phyloP scores from a whole-genome alignment of 2,888 invertebrate species.

The Cerastoderma edule region DNA sequence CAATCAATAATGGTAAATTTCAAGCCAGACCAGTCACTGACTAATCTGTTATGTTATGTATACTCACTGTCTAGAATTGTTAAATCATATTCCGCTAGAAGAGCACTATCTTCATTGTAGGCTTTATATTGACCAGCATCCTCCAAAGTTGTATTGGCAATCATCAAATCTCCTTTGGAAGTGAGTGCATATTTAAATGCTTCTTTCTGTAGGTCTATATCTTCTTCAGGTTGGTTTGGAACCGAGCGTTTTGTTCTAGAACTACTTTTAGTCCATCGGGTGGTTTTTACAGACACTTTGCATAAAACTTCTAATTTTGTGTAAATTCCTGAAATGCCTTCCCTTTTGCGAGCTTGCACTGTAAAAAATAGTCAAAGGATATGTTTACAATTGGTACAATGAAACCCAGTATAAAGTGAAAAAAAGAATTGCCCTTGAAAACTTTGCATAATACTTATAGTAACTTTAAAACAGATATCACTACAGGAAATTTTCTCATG shows the following conservation, averaged over 20 bases:
- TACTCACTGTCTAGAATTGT: conserved; percentile 4
- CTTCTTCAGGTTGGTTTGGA: background rate
- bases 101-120: conserved; percentile 8
- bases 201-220: background rate
- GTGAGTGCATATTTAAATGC: conserved; percentile 11
- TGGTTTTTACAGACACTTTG: background rate
- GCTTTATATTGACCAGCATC: conserved; percentile 32
- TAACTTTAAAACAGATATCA: no score
- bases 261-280: no score
- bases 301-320: conserved; percentile 21
- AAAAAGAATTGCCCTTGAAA: no score
- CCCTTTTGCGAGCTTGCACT: background rate
- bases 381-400: no score
- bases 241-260: background rate
- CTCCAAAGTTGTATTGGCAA: conserved; percentile 24
- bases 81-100: conserved; percentile 9
- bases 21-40: no score
- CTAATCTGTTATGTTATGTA: no score
- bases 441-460: no score
- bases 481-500: no score
- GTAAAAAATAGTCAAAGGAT: background rate
- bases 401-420: no score
- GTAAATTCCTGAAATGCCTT: conserved; percentile 11
- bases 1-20: no score
- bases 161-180: conserved; percentile 30